These are phyloP conservation scores for Trilocha varians DNA, from an alignment of 2,888 invertebrate genomes.

Conservation along the genomic window DNA sequence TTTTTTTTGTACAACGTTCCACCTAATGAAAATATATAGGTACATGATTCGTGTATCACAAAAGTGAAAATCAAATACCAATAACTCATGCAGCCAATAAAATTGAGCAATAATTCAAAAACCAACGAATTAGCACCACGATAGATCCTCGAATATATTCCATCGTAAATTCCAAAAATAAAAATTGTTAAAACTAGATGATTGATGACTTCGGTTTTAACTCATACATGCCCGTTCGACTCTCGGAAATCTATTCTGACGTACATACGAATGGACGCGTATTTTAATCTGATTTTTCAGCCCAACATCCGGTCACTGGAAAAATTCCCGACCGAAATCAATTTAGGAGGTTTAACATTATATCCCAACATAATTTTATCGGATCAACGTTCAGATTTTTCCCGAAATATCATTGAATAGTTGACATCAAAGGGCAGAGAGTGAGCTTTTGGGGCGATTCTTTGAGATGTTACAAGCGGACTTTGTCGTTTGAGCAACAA, in stretches of 20 bases:
- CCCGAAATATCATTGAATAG: constrained; percentile 15
- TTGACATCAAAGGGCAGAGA: constrained; percentile 18
- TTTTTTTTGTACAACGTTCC: not conserved
- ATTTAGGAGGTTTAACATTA: not conserved
- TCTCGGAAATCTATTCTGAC: constrained; percentile 30
- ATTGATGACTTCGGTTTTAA: constrained; percentile 37
- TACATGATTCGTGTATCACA: not conserved
- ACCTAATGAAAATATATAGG: not conserved
- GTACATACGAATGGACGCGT: constrained; percentile 21
- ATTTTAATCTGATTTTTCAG: constrained; percentile 29
- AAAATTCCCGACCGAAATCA: constrained; percentile 7
- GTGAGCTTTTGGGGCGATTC: constrained; percentile 22
- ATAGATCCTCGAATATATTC: constrained; percentile 4
- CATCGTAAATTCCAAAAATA: constrained; percentile 15
- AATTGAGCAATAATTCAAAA: not conserved
- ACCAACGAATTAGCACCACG: not conserved
- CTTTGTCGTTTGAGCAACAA: constrained; percentile 22
- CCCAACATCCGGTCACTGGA: constrained; percentile 15
- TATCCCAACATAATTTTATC: not conserved
- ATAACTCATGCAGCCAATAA: not conserved
- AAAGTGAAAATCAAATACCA: not conserved
- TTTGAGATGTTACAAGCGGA: constrained; percentile 23
- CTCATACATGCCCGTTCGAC: constrained; percentile 31
- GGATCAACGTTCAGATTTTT: constrained; percentile 18
- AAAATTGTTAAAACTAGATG: constrained; percentile 25